Percentiles rank a stretch among this genome's conserved stretches.
These are phyloP conservation scores for Magallana ariakensis DNA, from an alignment of 1,140 invertebrate genomes.

Conservation along the genomic window DNA sequence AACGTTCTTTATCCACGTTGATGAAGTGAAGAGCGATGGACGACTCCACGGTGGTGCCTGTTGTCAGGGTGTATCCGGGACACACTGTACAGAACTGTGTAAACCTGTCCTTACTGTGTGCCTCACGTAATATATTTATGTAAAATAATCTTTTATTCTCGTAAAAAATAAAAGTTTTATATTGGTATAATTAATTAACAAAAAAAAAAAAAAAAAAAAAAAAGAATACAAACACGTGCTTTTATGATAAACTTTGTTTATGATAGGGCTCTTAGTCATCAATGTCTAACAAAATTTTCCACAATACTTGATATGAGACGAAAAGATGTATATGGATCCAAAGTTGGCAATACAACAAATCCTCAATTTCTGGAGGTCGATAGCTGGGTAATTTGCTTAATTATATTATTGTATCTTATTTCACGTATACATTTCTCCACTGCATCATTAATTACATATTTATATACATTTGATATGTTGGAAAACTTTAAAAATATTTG, in stretches of 20 bases:
- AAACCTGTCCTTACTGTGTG: slow-evolving; percentile 17
- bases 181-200: no score
- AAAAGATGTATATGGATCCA: background rate
- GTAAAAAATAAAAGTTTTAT: no score
- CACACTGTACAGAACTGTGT: background rate
- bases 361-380: background rate
- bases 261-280: no score
- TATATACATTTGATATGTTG: no score
- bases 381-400: background rate
- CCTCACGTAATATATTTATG: background rate
- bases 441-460: no score
- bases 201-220: no score
- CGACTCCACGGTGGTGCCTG: background rate
- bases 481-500: no score
- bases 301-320: background rate
- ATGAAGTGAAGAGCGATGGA: background rate
- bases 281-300: background rate
- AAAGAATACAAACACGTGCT: no score
- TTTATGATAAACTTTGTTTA: no score
- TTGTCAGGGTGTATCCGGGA: background rate
- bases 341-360: slow-evolving; percentile 9
- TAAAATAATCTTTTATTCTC: no score
- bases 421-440: no score
- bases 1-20: background rate
- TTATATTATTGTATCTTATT: no score